Evolutionary conservation across 2,113 vertebrate species (phyloP).

Genomic region (Pelecanoides urinatrix): DNA sequence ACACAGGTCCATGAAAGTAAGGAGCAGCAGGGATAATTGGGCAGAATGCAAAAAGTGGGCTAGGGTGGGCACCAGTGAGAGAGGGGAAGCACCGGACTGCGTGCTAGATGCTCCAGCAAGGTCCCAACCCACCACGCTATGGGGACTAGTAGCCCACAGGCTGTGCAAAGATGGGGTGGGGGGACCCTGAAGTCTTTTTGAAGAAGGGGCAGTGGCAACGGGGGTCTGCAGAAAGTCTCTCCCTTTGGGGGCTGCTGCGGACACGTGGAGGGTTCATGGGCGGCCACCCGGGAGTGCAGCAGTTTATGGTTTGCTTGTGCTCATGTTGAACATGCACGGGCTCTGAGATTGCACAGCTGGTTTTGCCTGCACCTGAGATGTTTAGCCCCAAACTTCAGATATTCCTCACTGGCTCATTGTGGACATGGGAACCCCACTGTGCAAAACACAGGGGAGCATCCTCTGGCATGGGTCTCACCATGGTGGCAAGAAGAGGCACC

Average conservation of each 20-base stretch:
- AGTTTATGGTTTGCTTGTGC: not conserved
- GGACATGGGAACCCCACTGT: no score
- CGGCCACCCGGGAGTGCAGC: not conserved
- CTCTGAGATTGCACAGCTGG: not conserved
- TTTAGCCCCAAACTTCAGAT: not conserved
- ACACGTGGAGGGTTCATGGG: not conserved
- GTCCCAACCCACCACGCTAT: not conserved
- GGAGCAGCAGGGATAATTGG: not conserved
- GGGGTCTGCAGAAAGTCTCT: not conserved
- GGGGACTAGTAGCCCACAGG: not conserved
- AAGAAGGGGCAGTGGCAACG: not conserved
- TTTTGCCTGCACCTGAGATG: not conserved
- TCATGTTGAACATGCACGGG: not conserved
- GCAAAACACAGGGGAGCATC: not conserved
- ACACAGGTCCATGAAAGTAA: not conserved
- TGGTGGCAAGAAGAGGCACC: not conserved
- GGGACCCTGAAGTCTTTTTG: not conserved
- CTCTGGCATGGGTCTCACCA: not conserved
- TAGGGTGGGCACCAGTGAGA: not conserved
- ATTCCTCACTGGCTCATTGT: not conserved
- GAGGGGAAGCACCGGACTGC: not conserved
- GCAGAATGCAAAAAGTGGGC: not conserved
- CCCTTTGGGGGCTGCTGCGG: not conserved
- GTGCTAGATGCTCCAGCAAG: not conserved
- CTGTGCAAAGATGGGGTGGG: not conserved